Percentiles rank a stretch among this genome's conserved stretches.
These are phyloP conservation scores for Phymanthus crucifer DNA, from an alignment of 92 coral and sea anemone genomes.

Conservation along the genomic window DNA sequence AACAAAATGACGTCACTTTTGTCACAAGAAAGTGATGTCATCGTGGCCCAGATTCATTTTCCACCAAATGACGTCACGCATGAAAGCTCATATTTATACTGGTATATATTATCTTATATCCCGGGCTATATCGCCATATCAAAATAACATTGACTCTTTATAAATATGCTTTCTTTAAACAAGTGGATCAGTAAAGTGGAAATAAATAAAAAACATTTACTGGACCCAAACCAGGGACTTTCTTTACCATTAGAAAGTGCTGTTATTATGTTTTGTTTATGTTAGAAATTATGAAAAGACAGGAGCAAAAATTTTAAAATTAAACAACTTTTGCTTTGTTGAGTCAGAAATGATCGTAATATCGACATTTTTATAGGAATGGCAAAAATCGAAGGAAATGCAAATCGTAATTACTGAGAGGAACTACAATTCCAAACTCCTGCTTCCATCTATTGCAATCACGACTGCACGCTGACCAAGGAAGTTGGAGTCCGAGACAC, in stretches of 20 bases:
- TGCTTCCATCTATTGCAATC: neutral
- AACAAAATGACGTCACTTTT: no score
- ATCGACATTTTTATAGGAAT: neutral
- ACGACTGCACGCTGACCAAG: neutral
- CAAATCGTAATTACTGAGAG: neutral
- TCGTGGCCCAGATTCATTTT: no score
- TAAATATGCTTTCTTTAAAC: neutral
- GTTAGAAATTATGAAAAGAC: neutral
- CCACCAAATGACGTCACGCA: neutral
- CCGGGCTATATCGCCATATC: conserved; percentile 6
- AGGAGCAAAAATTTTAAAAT: neutral
- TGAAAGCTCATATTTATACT: neutral
- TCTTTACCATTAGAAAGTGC: no score
- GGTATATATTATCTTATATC: neutral
- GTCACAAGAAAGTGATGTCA: no score
- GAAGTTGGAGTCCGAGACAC: neutral
- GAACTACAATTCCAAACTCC: neutral
- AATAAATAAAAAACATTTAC: neutral
- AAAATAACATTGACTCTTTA: neutral
- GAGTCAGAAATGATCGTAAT: neutral
- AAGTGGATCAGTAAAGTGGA: neutral
- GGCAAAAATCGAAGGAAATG: neutral
- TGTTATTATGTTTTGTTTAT: no score
- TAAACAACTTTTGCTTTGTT: neutral
- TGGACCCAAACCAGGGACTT: neutral